These are phyloP conservation scores for Gymnogyps californianus DNA, from an alignment of 2,113 vertebrate species.

Conservation along the genomic window DNA sequence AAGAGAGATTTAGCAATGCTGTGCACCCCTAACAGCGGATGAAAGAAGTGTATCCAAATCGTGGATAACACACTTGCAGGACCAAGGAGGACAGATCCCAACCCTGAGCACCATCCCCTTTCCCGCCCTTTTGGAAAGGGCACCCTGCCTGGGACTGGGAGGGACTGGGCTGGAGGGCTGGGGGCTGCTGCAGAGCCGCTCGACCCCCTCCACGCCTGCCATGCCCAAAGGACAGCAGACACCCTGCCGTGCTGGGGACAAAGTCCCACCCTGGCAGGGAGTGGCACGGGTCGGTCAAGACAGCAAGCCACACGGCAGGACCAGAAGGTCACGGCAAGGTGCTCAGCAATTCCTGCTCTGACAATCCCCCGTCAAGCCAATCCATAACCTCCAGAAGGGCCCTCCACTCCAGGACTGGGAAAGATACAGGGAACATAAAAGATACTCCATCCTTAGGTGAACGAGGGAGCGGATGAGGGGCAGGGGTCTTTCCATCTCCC, in stretches of 20 bases:
- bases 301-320: neutral
- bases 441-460: neutral
- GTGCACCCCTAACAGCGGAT: neutral
- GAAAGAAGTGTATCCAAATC: neutral
- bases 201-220: neutral
- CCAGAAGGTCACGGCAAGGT: neutral
- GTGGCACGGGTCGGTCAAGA: neutral
- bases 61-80: neutral
- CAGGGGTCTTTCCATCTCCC: neutral
- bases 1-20: neutral
- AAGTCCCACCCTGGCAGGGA: neutral
- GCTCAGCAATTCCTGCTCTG: neutral
- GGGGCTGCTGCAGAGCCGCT: neutral
- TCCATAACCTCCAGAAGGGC: neutral
- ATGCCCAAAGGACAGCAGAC: neutral
- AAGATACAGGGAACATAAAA: neutral
- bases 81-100: neutral
- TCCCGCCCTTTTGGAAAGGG: neutral
- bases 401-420: neutral
- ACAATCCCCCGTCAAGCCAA: fast-evolving
- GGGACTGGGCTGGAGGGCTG: neutral
- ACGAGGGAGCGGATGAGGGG: fast-evolving
- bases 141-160: neutral
- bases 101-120: neutral
- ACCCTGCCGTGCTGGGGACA: neutral